phyloP scores from a whole-genome alignment of 2,888 invertebrate genomes.

The Eledone cirrhosa region DNA sequence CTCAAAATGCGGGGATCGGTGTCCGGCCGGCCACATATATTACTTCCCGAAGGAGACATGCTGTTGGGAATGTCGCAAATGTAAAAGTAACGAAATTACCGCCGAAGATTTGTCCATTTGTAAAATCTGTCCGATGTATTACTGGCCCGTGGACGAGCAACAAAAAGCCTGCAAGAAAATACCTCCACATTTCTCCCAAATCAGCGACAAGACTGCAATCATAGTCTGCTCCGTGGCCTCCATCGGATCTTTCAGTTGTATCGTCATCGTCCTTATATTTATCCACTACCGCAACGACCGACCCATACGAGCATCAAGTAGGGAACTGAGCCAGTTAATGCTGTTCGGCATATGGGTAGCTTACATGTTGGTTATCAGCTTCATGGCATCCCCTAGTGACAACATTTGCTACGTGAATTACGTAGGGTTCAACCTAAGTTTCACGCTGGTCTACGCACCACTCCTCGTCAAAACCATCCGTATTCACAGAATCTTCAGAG shows the following conservation, averaged over 20 bases:
- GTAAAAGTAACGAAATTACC: constrained; percentile 53
- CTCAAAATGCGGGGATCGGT: constrained; percentile 45
- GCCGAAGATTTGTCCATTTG: constrained; percentile 50
- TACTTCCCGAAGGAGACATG: constrained; percentile 54
- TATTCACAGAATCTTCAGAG: constrained; percentile 59
- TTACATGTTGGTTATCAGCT: constrained; percentile 50
- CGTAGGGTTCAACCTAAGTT: constrained; percentile 58
- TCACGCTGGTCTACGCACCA: constrained; percentile 59
- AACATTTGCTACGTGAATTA: constrained; percentile 52
- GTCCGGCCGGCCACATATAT: constrained; percentile 48
- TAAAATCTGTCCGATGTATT: constrained; percentile 41
- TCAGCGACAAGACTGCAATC: constrained; percentile 40
- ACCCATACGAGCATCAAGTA: constrained; percentile 59
- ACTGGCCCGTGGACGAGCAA: constrained; percentile 42
- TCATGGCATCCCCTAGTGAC: constrained; percentile 49
- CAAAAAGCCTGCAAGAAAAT: constrained; percentile 38
- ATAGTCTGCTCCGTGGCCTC: constrained; percentile 36
- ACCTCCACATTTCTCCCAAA: constrained; percentile 36
- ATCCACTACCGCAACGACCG: constrained; percentile 47
- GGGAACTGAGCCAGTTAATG: constrained; percentile 58
- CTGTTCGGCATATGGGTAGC: constrained; percentile 52
- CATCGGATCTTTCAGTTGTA: constrained; percentile 38
- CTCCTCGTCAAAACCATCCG: constrained; percentile 60
- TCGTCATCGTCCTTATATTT: constrained; percentile 39
- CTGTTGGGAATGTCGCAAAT: constrained; percentile 57